phyloP scores from a whole-genome alignment of 2,113 vertebrate species.

The Casuarius casuarius region DNA sequence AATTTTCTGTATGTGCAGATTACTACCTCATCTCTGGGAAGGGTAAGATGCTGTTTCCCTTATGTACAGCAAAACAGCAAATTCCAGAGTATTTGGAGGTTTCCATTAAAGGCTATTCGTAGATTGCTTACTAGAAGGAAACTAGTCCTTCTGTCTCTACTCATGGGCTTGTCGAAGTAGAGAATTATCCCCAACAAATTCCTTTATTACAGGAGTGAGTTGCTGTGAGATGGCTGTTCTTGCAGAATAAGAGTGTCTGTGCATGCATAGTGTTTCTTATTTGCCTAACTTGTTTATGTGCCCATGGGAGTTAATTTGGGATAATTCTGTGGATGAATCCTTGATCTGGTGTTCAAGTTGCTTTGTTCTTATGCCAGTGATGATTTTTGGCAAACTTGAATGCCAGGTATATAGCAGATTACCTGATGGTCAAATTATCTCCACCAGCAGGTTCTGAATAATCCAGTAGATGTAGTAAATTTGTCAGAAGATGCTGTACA shows the following conservation, averaged over 20 bases:
- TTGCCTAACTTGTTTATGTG: background rate
- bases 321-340: background rate
- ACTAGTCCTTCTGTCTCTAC: background rate
- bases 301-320: background rate
- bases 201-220: background rate
- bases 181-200: background rate
- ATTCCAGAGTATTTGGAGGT: background rate
- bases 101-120: constrained; percentile 9
- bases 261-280: background rate
- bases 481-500: background rate
- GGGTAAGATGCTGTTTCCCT: background rate
- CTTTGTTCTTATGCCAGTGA: background rate
- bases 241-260: background rate
- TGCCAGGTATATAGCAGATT: background rate
- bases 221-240: background rate
- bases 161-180: background rate
- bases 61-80: background rate
- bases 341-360: background rate
- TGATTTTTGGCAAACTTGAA: background rate
- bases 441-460: background rate
- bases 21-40: background rate
- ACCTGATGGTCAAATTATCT: background rate
- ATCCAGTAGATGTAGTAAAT: background rate
- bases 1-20: background rate
- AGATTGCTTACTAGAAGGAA: background rate